phyloP scores from a whole-genome alignment of 2,888 invertebrate genomes.

The Dexiosoma caninum region DNA sequence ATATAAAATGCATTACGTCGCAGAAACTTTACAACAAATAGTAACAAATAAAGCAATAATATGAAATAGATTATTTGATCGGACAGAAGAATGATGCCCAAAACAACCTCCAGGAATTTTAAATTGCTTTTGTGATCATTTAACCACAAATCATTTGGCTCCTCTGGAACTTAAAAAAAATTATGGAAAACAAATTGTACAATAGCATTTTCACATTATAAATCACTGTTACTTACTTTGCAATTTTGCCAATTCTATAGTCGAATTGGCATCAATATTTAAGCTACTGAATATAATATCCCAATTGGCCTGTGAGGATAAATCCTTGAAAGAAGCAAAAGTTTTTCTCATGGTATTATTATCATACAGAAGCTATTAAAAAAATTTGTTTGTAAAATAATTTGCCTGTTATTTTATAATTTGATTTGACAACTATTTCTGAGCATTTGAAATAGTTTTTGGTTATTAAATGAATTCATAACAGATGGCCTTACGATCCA shows the following conservation, averaged over 20 bases:
- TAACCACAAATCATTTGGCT: conserved; percentile 54
- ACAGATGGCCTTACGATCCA: too few relatives aligned
- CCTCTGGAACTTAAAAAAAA: conserved; percentile 24
- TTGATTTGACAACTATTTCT: neutral
- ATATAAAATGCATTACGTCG: conserved; percentile 5
- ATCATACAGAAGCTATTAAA: too few relatives aligned
- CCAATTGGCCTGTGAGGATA: conserved; percentile 60
- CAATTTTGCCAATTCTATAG: conserved; percentile 61
- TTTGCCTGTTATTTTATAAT: neutral
- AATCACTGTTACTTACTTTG: conserved; percentile 44
- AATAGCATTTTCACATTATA: neutral
- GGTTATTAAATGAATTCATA: too few relatives aligned
- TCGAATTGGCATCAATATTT: conserved; percentile 62
- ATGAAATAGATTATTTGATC: conserved; percentile 60
- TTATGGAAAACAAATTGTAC: too few relatives aligned
- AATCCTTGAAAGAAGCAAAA: conserved; percentile 51
- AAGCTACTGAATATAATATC: conserved; percentile 62
- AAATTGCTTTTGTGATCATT: conserved; percentile 57
- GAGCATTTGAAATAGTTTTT: too few relatives aligned
- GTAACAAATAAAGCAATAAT: conserved; percentile 51
- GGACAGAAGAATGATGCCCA: conserved; percentile 59
- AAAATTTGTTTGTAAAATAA: too few relatives aligned
- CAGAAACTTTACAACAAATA: conserved; percentile 52
- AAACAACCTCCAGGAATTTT: conserved; percentile 59
- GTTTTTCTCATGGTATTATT: conserved; percentile 15